These are phyloP conservation scores for Diglossa cyanea DNA, from an alignment of 2,797 vertebrate species.

Conservation along the genomic window DNA sequence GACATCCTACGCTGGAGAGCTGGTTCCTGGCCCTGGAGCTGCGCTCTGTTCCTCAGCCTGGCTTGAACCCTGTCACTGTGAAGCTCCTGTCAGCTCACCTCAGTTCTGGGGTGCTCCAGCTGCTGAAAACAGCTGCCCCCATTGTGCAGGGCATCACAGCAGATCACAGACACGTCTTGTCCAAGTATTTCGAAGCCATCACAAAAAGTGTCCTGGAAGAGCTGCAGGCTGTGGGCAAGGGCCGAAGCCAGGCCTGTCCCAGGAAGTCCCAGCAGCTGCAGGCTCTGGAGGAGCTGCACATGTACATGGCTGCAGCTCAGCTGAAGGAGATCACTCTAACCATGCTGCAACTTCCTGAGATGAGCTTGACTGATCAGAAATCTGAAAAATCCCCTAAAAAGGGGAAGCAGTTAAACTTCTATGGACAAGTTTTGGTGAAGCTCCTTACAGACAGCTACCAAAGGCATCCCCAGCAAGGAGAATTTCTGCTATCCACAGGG, in stretches of 20 bases:
- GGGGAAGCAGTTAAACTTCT: conserved; percentile 75
- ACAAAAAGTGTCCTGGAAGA: conserved; percentile 78
- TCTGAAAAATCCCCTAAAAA: neutral
- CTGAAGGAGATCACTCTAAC: conserved; percentile 80
- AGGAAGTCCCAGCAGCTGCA: conserved; percentile 75
- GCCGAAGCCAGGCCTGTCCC: neutral
- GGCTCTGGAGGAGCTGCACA: conserved; percentile 80
- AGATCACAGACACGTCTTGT: conserved; percentile 67
- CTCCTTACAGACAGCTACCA: conserved; percentile 76
- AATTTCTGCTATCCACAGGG: conserved; percentile 73
- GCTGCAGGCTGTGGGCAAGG: conserved; percentile 42
- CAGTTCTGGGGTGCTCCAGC: conserved; percentile 71
- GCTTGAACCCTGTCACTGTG: conserved; percentile 81
- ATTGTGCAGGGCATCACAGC: conserved; percentile 53
- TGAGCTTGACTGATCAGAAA: conserved; percentile 64
- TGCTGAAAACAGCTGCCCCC: conserved; percentile 75
- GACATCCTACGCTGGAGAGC: conserved; percentile 85
- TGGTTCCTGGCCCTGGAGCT: conserved; percentile 92
- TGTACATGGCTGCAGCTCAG: conserved; percentile 74
- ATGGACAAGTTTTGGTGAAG: conserved; percentile 80
- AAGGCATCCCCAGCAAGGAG: conserved; percentile 33
- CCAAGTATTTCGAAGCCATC: conserved; percentile 76
- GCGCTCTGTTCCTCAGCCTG: conserved; percentile 77
- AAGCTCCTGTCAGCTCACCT: conserved; percentile 82
- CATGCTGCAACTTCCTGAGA: conserved; percentile 82